phyloP scores from a whole-genome alignment of 2,888 invertebrate genomes.

The Vanessa cardui region DNA sequence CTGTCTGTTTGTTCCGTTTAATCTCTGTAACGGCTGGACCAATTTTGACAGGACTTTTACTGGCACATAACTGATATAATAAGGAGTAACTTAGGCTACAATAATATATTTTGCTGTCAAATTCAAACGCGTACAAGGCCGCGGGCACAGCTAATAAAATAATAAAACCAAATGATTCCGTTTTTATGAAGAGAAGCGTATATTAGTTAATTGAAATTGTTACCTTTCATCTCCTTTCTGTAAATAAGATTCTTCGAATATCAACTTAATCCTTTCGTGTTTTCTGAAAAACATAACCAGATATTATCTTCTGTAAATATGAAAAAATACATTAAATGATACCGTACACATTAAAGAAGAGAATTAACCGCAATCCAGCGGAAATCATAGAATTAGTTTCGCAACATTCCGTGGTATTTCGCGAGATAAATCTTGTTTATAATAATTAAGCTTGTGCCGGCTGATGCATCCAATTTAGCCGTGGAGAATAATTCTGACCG shows the following conservation, averaged over 20 bases:
- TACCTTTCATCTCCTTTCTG: constrained; percentile 91
- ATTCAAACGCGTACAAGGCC: no score
- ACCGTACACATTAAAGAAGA: neutral
- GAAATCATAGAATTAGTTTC: constrained; percentile 16
- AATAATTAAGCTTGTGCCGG: constrained; percentile 30
- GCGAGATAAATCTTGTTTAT: constrained; percentile 29
- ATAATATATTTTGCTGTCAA: no score
- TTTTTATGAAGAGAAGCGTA: no score
- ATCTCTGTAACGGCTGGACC: no score
- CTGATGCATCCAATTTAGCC: constrained; percentile 36
- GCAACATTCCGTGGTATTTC: constrained; percentile 1
- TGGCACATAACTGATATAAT: no score
- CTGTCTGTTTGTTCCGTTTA: no score
- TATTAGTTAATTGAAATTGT: neutral
- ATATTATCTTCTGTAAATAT: neutral
- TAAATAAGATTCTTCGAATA: constrained; percentile 91
- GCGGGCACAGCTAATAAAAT: no score
- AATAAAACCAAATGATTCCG: neutral
- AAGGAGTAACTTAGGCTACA: no score
- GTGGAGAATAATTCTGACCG: constrained; percentile 26
- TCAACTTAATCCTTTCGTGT: constrained; percentile 89
- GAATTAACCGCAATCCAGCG: constrained; percentile 3
- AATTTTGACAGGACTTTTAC: no score
- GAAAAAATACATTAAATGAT: neutral
- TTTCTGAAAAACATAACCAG: constrained; percentile 73